phyloP scores from a whole-genome alignment of 2,888 invertebrate genomes.

The Agonopterix subpropinquella region DNA sequence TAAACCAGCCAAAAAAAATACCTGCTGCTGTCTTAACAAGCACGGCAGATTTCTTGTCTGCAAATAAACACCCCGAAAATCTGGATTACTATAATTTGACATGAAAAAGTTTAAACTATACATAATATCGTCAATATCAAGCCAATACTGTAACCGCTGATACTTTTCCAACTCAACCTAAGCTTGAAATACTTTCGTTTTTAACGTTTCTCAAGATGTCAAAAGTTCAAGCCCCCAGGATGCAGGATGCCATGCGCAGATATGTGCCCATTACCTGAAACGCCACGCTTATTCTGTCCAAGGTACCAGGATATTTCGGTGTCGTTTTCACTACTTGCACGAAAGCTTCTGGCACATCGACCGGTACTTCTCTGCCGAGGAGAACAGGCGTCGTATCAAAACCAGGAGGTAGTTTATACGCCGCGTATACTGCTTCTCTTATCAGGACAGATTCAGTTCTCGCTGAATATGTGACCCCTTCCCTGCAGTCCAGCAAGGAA shows the following conservation, averaged over 20 bases:
- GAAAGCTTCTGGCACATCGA: constrained; percentile 93
- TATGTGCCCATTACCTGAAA: constrained; percentile 66
- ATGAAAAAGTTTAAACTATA: too few relatives aligned
- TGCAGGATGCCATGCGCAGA: constrained; percentile 10
- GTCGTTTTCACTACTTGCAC: constrained; percentile 87
- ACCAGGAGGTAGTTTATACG: constrained; percentile 63
- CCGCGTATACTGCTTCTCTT: constrained; percentile 63
- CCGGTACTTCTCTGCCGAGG: constrained; percentile 81
- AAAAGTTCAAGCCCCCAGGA: background rate
- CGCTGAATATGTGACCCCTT: constrained; percentile 63
- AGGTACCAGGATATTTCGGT: constrained; percentile 79
- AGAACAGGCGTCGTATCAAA: constrained; percentile 69
- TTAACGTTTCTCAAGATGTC: too few relatives aligned
- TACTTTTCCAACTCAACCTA: too few relatives aligned
- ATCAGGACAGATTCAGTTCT: constrained; percentile 70
- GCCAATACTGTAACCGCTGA: too few relatives aligned
- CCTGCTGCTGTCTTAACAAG: too few relatives aligned
- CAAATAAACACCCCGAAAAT: too few relatives aligned
- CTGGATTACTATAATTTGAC: too few relatives aligned
- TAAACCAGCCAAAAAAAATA: too few relatives aligned
- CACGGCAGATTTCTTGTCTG: too few relatives aligned
- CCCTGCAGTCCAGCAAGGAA: constrained; percentile 62
- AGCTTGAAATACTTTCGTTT: too few relatives aligned
- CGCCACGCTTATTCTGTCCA: constrained; percentile 69
- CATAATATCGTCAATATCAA: too few relatives aligned